Evolutionary conservation across 2,888 invertebrate genomes (phyloP).

Genomic region (Rhagium mordax): DNA sequence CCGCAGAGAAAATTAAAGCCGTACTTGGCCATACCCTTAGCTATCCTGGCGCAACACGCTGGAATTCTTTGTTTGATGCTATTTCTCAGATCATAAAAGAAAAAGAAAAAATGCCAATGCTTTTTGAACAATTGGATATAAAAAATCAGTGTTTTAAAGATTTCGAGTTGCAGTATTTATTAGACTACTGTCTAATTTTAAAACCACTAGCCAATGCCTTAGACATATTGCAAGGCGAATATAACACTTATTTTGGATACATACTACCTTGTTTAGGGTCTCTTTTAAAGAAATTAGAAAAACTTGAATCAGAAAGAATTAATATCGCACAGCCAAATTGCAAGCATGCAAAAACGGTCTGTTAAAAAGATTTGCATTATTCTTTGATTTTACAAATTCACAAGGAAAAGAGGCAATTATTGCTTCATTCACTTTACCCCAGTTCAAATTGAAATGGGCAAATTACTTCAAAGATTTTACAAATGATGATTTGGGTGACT

Average conservation of each 20-base stretch:
- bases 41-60: conserved; percentile 41
- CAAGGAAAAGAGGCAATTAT: conserved; percentile 9
- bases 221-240: conserved; percentile 42
- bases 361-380: background rate
- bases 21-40: conserved; percentile 35
- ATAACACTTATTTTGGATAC: conserved; percentile 35
- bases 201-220: conserved; percentile 35
- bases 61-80: conserved; percentile 44
- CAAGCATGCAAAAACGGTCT: too few species aligned
- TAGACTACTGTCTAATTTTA: conserved; percentile 37
- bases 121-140: conserved; percentile 27
- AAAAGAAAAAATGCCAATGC: conserved; percentile 29
- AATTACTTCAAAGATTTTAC: background rate
- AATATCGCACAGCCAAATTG: too few species aligned
- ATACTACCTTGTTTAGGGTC: conserved; percentile 22
- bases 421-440: background rate
- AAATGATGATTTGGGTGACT: too few species aligned
- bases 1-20: conserved; percentile 43
- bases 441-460: background rate
- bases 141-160: conserved; percentile 19
- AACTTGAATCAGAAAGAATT: background rate
- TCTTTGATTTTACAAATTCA: background rate
- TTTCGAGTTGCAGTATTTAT: conserved; percentile 32
- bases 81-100: conserved; percentile 38
- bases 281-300: conserved; percentile 11